Base-by-base conservation (phyloP, 2,113 vertebrate species). In the Megaleporinus macrocephalus region DNA sequence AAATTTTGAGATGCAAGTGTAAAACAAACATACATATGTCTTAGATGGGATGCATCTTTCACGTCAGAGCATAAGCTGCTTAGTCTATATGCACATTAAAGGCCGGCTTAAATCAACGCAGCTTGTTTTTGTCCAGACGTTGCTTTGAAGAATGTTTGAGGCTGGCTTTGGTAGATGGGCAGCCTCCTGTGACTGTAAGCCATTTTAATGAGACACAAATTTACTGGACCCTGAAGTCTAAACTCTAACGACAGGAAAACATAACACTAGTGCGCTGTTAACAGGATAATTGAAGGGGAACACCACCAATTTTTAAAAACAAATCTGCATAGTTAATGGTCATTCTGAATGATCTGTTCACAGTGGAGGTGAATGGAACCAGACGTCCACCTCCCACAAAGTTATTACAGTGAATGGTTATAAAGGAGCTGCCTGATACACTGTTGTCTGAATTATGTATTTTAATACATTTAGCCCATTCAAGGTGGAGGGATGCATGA, bases 81-180 rank as follows among this genome's bases (percentile, higher is more conserved):
- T 68, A 68, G 29, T 1, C 36, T 13, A 44, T 44, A 44, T 5
- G 20, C 18, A 24, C 36, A 70, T 20, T 44, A 44, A 70, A 70
- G 36, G 36, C 22, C 24, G 18, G 33, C 41, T 70, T 44, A 70
- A 24, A 70, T 44, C 33, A 24, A 70, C 33, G 18, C 12, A 2
- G 22, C 33, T 44, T 5, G 20, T 70, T 70, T n/a, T 44, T 24
- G 20, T 14, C 11, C 36, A 41, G 44, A 68, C 66, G 12, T 7
- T 41, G 33, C 27, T 68, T 68, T 68, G 65, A 68, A 68, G 65
- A 68, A 68, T 30, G 36, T 68, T 30, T 68, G 66, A 24, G 36
- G 22, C 33, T 24, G 69, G n/a, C 22, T 71, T n/a, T 71, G 69
- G 41, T 41, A 24, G 14, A 47, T 44, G 57, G 22, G n/a, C 57